phyloP scores from a whole-genome alignment of 2,113 vertebrate genomes.

The Oceanodroma tethys region DNA sequence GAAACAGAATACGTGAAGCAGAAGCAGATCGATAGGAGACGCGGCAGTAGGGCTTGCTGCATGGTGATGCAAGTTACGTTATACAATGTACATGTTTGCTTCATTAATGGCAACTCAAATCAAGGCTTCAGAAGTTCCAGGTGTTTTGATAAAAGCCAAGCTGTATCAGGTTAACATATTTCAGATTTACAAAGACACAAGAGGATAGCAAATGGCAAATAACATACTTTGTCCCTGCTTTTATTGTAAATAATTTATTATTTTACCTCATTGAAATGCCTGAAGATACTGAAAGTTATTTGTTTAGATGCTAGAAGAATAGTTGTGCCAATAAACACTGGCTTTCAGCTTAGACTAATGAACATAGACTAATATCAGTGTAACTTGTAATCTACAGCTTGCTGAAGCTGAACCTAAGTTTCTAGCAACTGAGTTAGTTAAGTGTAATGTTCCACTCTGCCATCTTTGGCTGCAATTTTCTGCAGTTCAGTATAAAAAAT shows the following conservation, averaged over 20 bases:
- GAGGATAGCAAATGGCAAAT: not conserved
- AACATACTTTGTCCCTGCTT: not conserved
- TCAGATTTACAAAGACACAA: not conserved
- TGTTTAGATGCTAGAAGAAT: not conserved
- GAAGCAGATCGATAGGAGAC: not conserved
- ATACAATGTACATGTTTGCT: not conserved
- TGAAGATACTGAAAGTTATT: not conserved
- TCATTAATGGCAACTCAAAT: not conserved
- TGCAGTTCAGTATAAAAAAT: not conserved
- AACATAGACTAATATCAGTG: not conserved
- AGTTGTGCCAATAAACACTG: not conserved
- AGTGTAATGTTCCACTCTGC: not conserved
- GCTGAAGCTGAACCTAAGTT: not conserved
- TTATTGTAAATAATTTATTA: not conserved
- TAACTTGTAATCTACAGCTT: not conserved
- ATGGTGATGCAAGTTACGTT: not conserved
- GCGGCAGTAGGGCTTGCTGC: not conserved
- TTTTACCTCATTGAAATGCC: not conserved
- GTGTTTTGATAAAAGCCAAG: not conserved
- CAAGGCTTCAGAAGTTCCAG: not conserved
- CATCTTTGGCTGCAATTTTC: not conserved
- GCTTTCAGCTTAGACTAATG: not conserved
- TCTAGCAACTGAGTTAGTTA: not conserved
- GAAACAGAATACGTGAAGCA: not conserved
- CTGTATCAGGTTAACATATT: not conserved